Percentiles rank a stretch among this genome's conserved stretches.
phyloP scores from a whole-genome alignment of 2,113 vertebrate genomes.

The Nanorana parkeri region DNA sequence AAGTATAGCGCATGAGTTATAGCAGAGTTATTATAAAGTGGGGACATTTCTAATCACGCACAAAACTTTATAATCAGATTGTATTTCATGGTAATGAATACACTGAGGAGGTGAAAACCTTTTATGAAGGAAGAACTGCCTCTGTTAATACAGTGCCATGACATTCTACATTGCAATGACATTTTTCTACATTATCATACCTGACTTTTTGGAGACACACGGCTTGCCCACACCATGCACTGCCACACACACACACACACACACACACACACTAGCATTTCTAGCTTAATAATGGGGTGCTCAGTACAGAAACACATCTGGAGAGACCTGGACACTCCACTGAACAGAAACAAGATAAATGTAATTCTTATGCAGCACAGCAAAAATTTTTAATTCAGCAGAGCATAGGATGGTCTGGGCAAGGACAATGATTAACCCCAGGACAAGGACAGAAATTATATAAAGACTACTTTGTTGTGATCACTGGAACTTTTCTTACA shows the following conservation, averaged over 20 bases:
- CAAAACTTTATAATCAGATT: no score
- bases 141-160: no score
- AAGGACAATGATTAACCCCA: conserved; percentile 11
- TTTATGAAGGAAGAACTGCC: no score
- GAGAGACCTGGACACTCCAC: not conserved
- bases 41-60: no score
- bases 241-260: not conserved
- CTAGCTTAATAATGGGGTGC: conserved; percentile 38
- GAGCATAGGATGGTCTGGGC: conserved; percentile 12
- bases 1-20: no score
- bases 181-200: not conserved
- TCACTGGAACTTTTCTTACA: no score
- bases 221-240: not conserved
- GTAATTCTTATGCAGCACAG: conserved; percentile 12
- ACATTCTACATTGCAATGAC: no score
- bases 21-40: no score
- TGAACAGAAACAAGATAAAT: not conserved
- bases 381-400: not conserved
- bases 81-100: no score
- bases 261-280: no score
- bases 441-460: not conserved
- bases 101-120: no score
- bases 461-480: not conserved
- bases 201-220: not conserved
- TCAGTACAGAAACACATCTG: conserved; percentile 26